Base-by-base conservation (phyloP, 1,140 invertebrate species). In the Papilio aristodemus region DNA sequence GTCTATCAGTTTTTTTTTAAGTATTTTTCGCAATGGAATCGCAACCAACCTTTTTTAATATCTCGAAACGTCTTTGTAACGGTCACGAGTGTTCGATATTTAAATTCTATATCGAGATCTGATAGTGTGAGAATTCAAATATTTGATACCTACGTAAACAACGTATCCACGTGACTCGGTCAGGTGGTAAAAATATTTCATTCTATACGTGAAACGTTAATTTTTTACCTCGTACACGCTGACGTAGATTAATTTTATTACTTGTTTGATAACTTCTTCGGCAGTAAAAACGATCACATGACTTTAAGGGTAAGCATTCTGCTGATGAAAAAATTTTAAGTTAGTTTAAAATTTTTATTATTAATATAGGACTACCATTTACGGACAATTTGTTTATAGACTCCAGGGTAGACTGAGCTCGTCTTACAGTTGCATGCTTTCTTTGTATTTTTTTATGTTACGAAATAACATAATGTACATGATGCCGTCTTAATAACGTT, bases 181-280 rank as follows among this genome's bases (percentile, higher is more conserved):
- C 69, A 71, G 74, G 69, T 75, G 77, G 74, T 81, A 79, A 73
- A 78, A 74, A 80, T 76, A 81, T 76, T 71, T 71, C 71, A 62
- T 54, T 70, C 13, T 41, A 25, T 67, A 64, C 72, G 39, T 72
- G 22, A 43, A 71, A 58, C 67, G 41, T 37, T 68, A 70, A 37
- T 70, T 69, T 58, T 50, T 70, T 25, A 13, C 62, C 46, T 63
- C 63, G 32, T 69, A 63, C 37, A 63, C 37, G 57, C 38, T 72
- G 72, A 70, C 69, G 71, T 46, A 54, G 46, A 68, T 54, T 71
- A 50, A 71, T 71, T 79, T 78, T 84, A 79, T 76, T 71, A 73
- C 64, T 36, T 17, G 69, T 74, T 70, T 72, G 75, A 77, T 73
- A 76, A 79, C 71, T 69, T 32, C 54, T 36, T 76, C 54, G 6